phyloP scores from a whole-genome alignment of 2,888 invertebrate species.

The Fragum sueziense region DNA sequence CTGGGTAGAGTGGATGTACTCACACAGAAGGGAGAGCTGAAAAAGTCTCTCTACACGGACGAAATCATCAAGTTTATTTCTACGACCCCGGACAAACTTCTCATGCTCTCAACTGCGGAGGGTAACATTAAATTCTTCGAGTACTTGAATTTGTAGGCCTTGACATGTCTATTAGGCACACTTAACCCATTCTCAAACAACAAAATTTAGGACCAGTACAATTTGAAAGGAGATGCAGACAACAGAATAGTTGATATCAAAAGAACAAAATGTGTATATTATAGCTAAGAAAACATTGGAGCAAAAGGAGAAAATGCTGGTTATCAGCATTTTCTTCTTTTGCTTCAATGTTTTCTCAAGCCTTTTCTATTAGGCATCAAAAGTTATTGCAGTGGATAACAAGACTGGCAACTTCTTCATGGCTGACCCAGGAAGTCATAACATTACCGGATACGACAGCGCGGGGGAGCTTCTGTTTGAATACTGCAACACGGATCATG shows the following conservation, averaged over 20 bases:
- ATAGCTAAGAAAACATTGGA: no score
- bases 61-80: conserved; percentile 72
- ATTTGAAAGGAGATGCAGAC: no score
- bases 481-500: conserved; percentile 72
- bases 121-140: conserved; percentile 73
- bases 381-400: conserved; percentile 66
- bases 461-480: conserved; percentile 72
- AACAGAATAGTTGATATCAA: no score
- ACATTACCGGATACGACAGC: conserved; percentile 68
- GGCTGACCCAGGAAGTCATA: conserved; percentile 72
- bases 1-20: conserved; percentile 72
- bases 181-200: no score
- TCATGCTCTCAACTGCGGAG: conserved; percentile 70
- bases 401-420: conserved; percentile 69
- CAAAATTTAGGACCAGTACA: no score
- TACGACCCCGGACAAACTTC: conserved; percentile 68
- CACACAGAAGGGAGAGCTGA: conserved; percentile 69
- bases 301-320: no score
- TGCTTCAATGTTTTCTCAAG: no score
- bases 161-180: no score
- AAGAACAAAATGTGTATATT: no score
- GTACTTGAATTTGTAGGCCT: conserved; percentile 60
- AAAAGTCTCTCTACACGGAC: conserved; percentile 69
- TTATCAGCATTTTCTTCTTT: conserved; percentile 65
- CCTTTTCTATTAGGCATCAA: conserved; percentile 71